Percentiles rank a stretch among this genome's conserved stretches.
Conservation (phyloP, 2,888 invertebrate genomes). For the Linnaemya vulpina region DNA sequence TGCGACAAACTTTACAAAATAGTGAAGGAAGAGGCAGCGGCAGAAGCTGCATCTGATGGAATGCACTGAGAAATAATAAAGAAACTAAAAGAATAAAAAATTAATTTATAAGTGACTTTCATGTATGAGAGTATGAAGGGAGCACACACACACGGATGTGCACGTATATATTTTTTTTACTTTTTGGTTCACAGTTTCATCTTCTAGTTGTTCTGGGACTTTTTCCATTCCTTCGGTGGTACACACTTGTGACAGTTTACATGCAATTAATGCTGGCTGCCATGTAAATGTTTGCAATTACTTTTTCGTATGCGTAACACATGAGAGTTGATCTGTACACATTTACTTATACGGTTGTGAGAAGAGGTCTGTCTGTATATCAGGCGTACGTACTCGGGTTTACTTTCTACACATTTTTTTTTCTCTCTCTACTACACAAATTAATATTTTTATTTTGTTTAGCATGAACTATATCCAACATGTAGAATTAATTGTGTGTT, state of each 20-base stretch:
- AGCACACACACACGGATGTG: neutral
- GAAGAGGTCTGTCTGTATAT: neutral
- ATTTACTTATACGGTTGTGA: neutral
- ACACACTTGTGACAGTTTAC: constrained; percentile 61
- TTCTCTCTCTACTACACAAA: neutral
- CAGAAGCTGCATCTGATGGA: constrained; percentile 30
- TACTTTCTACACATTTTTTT: neutral
- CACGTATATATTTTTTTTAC: neutral
- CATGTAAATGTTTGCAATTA: constrained; percentile 61
- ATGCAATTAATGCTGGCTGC: constrained; percentile 68
- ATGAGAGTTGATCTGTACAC: neutral
- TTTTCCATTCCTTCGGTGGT: constrained; percentile 10
- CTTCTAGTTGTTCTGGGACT: constrained; percentile 19
- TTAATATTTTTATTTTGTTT: neutral
- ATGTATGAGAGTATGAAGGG: constrained; percentile 3
- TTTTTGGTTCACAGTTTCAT: constrained; percentile 28
- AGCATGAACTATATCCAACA: neutral
- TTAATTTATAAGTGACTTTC: constrained; percentile 54
- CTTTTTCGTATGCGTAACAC: constrained; percentile 14
- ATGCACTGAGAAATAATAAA: constrained; percentile 40
- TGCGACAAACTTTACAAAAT: neutral
- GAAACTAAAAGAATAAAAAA: constrained; percentile 15
- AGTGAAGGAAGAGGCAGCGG: constrained; percentile 3
- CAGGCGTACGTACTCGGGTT: neutral
- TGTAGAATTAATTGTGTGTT: neutral